These are phyloP conservation scores for Lasioglossum baleicum DNA, from an alignment of 1,140 invertebrate species.

Conservation along the genomic window DNA sequence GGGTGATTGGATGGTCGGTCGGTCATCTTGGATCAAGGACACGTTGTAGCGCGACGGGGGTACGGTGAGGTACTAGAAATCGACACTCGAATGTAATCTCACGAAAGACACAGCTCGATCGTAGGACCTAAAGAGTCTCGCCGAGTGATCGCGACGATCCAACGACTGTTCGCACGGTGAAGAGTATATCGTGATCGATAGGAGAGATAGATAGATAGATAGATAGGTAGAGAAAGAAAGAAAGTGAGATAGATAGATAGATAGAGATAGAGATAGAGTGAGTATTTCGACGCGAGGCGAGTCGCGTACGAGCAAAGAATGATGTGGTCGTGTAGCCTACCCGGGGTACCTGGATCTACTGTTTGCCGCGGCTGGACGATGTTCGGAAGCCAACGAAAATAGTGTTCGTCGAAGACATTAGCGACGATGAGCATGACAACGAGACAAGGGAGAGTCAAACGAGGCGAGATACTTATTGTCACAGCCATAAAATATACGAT, in stretches of 20 bases:
- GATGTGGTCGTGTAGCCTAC: constrained; percentile 23
- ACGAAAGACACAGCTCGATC: constrained; percentile 52
- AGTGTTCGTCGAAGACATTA: constrained; percentile 36
- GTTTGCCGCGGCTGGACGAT: constrained; percentile 22
- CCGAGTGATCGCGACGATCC: constrained; percentile 43
- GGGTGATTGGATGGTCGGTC: constrained; percentile 60
- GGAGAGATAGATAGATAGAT: constrained; percentile 2
- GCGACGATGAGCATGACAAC: constrained; percentile 51
- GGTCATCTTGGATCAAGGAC: constrained; percentile 62
- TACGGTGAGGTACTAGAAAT: constrained; percentile 59
- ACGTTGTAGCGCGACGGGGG: constrained; percentile 61
- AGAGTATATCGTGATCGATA: background rate
- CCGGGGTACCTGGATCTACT: constrained; percentile 16
- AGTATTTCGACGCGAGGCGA: constrained; percentile 23
- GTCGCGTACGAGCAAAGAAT: constrained; percentile 17
- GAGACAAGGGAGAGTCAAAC: constrained; percentile 49
- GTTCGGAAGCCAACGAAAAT: constrained; percentile 31
- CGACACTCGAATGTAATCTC: constrained; percentile 56
- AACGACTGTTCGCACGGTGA: constrained; percentile 11
- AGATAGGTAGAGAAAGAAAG: no score
- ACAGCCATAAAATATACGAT: constrained; percentile 40
- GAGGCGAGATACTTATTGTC: constrained; percentile 41
- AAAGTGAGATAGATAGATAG: no score
- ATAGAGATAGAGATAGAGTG: no score
- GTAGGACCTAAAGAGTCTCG: constrained; percentile 45